A percentile compares a stretch with the other conserved stretches of the same genome.
These are phyloP conservation scores for Pachliopta kotzebuea DNA, from an alignment of 2,888 invertebrate genomes.

Conservation along the genomic window DNA sequence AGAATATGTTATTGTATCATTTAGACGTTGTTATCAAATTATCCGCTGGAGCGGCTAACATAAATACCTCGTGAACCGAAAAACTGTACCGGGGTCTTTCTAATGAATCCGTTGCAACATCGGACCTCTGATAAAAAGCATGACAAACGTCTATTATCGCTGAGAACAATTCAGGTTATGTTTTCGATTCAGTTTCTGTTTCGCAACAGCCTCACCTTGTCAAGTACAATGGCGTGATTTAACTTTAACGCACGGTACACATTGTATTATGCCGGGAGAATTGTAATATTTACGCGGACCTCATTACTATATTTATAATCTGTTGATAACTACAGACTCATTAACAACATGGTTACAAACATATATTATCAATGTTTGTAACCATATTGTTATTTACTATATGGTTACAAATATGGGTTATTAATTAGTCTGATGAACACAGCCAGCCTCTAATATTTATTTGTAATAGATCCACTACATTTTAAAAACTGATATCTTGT, in stretches of 20 bases:
- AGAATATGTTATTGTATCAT: too few relatives aligned
- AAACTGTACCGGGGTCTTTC: slow-evolving; percentile 37
- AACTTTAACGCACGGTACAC: slow-evolving; percentile 49
- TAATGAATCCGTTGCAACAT: slow-evolving; percentile 35
- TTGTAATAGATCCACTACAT: too few relatives aligned
- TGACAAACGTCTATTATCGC: slow-evolving; percentile 48
- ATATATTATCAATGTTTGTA: too few relatives aligned
- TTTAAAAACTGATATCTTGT: too few relatives aligned
- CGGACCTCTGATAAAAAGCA: slow-evolving; percentile 49
- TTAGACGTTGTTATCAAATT: neutral
- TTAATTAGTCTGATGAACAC: too few relatives aligned
- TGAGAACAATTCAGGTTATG: slow-evolving; percentile 42
- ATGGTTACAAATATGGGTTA: too few relatives aligned
- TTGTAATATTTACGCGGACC: slow-evolving; percentile 44
- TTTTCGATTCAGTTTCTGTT: slow-evolving; percentile 40
- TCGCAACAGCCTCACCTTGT: slow-evolving; percentile 61
- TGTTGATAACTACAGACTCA: neutral
- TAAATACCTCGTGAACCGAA: slow-evolving; percentile 37
- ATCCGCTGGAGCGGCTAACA: slow-evolving; percentile 33
- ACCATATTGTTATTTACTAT: too few relatives aligned
- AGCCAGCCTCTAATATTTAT: too few relatives aligned
- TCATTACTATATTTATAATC: slow-evolving; percentile 33
- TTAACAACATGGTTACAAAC: too few relatives aligned
- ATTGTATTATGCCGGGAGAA: slow-evolving; percentile 44
- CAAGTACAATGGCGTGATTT: slow-evolving; percentile 46